Evolutionary conservation across 2,797 vertebrate genomes (phyloP).

Genomic region (Loriculus beryllinus): DNA sequence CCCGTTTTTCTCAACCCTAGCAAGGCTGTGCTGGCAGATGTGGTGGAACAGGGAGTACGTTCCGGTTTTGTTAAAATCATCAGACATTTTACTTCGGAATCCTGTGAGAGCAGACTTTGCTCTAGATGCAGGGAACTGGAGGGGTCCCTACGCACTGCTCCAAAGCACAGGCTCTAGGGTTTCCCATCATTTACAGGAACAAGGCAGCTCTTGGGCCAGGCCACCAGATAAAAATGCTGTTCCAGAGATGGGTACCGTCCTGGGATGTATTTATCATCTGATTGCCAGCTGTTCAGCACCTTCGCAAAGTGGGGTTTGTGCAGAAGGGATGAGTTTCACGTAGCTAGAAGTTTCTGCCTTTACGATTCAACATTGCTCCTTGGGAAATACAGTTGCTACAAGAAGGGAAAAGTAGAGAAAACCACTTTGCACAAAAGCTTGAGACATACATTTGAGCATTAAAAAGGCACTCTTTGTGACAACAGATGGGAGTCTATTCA

Average conservation of each 20-base stretch:
- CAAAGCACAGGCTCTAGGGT: rapidly evolving
- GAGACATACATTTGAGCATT: background rate
- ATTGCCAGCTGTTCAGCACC: background rate
- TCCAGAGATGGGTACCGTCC: background rate
- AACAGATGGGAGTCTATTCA: background rate
- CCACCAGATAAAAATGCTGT: background rate
- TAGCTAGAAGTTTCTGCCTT: background rate
- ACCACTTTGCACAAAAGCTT: background rate
- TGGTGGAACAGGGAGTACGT: background rate
- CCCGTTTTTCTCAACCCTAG: background rate
- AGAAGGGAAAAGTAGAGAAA: background rate
- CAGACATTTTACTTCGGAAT: background rate
- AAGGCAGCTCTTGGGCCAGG: background rate
- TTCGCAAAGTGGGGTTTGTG: background rate
- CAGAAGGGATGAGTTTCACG: background rate
- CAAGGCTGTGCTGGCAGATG: background rate
- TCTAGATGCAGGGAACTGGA: background rate
- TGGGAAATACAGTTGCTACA: background rate
- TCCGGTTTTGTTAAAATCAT: background rate
- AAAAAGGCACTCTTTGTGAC: background rate
- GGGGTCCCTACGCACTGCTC: background rate
- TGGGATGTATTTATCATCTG: background rate
- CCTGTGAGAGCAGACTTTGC: background rate
- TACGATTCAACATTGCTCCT: background rate
- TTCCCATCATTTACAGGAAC: background rate